Evolutionary conservation across 2,113 vertebrate genomes (phyloP).

Genomic region (Corythaixoides concolor): DNA sequence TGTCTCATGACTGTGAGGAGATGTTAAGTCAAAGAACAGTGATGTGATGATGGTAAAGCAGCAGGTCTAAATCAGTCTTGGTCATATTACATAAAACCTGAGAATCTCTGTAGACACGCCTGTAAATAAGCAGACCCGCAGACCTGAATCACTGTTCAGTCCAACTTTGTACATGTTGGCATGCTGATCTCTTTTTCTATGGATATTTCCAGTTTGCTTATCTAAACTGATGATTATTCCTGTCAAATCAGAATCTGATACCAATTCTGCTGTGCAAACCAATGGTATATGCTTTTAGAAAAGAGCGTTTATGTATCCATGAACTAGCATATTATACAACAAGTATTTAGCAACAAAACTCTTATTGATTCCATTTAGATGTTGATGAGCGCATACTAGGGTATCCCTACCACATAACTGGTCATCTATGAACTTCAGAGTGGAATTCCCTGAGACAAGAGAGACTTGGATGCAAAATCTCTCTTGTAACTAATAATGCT

Average conservation of each 20-base stretch:
- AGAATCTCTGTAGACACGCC: not conserved
- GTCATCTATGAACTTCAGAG: not conserved
- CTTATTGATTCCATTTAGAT: not conserved
- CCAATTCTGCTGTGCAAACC: not conserved
- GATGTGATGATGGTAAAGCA: not conserved
- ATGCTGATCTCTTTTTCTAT: not conserved
- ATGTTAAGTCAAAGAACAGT: not conserved
- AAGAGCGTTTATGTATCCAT: not conserved
- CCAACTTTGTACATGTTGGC: not conserved
- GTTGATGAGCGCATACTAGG: not conserved
- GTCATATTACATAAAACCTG: not conserved
- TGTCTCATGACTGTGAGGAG: not conserved
- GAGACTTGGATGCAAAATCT: not conserved
- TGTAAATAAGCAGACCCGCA: not conserved
- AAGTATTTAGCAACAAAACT: not conserved
- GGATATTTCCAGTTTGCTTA: not conserved
- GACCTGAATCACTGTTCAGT: not conserved
- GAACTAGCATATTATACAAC: not conserved
- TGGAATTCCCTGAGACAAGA: not conserved
- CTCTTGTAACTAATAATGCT: not conserved
- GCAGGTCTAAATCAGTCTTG: not conserved
- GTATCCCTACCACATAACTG: not conserved
- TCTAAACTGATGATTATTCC: not conserved
- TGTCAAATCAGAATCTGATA: not conserved
- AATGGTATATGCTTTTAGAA: not conserved